phyloP scores from a whole-genome alignment of 1,140 invertebrate species.

The Bombus ignitus region DNA sequence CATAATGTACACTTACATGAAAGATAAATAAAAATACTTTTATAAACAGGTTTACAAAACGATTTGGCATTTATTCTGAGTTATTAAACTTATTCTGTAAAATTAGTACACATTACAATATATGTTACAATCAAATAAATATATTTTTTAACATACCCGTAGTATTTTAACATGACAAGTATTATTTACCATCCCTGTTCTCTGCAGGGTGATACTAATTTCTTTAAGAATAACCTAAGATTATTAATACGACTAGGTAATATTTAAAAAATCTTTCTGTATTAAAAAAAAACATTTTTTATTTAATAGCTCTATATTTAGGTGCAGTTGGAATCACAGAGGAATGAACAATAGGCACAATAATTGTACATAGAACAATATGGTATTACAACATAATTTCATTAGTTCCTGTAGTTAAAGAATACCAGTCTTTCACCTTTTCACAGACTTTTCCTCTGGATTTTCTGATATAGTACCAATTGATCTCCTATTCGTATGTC shows the following conservation, averaged over 20 bases:
- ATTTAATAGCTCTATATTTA: background rate
- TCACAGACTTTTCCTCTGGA: conserved; percentile 20
- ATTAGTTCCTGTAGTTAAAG: background rate
- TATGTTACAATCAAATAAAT: conserved; percentile 33
- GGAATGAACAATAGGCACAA: background rate
- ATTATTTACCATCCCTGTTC: background rate
- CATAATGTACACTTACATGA: background rate
- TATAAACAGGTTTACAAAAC: conserved; percentile 5
- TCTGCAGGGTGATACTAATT: conserved; percentile 1
- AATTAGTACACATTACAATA: conserved; percentile 9
- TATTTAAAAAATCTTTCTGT: background rate
- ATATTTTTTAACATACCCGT: conserved; percentile 12
- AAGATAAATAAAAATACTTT: background rate
- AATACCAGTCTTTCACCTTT: conserved; percentile 56
- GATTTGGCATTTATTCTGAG: background rate
- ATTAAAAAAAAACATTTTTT: background rate
- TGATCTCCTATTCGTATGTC: background rate
- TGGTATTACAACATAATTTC: background rate
- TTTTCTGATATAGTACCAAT: background rate
- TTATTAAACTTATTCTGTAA: background rate
- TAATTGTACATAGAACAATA: background rate
- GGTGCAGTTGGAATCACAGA: background rate
- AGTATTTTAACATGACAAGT: background rate
- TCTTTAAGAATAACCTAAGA: background rate
- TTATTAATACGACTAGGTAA: background rate